Evolutionary conservation across 2,797 vertebrate genomes (phyloP), one percentile per base, ranked within the genome.

Genomic region (Anguilla obscura): DNA sequence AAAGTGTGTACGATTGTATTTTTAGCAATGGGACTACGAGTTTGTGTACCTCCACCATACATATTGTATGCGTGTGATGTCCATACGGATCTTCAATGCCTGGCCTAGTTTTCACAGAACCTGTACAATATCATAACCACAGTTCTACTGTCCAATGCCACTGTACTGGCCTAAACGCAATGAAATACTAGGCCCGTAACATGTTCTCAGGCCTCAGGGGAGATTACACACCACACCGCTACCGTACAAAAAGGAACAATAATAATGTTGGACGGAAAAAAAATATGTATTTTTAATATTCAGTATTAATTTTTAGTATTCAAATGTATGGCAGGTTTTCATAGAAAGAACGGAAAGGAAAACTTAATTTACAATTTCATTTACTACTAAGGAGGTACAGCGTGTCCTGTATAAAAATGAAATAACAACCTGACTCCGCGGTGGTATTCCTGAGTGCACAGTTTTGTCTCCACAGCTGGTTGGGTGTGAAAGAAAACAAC

Each of bases 401-500:
- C 36, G 16, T 76, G 71, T 76, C 27, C 71, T 3, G 21, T 24
- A 21, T 8, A 48, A 45, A 45, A 21, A 21, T 1, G 3, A 74
- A 74, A 74, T 74, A 30, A 12, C 9, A 52, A 21, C 16, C n/a
- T 14, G 83, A 16, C 30, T 84, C 69, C 12, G 14, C 69, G 33
- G 69, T 74, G 45, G 10, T 36, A 9, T 60, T 60, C 84, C 54
- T 85, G 83, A 24, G 58, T 92, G 88, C 88, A 87, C 60, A 56
- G 91, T 89, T 90, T 90, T 33, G 91, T 91, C 54, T 86, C 88
- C 88, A 88, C 80, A 91, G 90, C 94, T 91, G 93, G 93, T 95
- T 93, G 93, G 93, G 93, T 94, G 92, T 94, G 92, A 95, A 94
- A 92, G 92, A 90, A 93, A 91, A 93, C 94, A 94, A 94, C 95